phyloP scores from a whole-genome alignment of 2,888 invertebrate genomes.

The Subacronicta megacephala region DNA sequence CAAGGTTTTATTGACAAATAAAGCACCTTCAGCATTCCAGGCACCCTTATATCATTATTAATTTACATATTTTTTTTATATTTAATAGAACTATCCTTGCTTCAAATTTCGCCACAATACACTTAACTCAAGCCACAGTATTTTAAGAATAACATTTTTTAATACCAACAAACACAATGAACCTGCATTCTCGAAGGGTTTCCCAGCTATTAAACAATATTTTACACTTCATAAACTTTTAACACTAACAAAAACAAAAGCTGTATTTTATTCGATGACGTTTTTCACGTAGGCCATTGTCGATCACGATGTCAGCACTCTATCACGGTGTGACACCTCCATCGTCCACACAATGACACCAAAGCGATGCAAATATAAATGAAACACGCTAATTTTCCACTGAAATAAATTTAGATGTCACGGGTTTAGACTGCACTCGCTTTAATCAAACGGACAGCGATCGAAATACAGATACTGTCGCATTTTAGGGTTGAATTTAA shows the following conservation, averaged over 20 bases:
- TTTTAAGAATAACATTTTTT: too few relatives aligned
- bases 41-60: too few relatives aligned
- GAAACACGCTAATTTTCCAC: conserved; percentile 39
- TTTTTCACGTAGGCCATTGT: conserved; percentile 34
- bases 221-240: neutral
- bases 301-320: conserved; percentile 53
- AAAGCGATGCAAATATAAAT: conserved; percentile 32
- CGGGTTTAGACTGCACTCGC: conserved; percentile 13
- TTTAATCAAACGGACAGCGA: conserved; percentile 41
- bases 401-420: conserved; percentile 44
- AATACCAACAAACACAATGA: too few relatives aligned
- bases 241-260: neutral
- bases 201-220: neutral
- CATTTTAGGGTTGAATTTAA: conserved; percentile 22
- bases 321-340: conserved; percentile 41
- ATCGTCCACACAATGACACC: conserved; percentile 34
- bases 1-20: too few relatives aligned
- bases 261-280: conserved; percentile 14
- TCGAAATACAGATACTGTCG: conserved; percentile 6
- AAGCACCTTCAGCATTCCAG: too few relatives aligned
- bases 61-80: too few relatives aligned
- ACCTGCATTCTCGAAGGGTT: too few relatives aligned
- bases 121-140: too few relatives aligned
- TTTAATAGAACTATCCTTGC: too few relatives aligned
- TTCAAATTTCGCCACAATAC: too few relatives aligned